Evolutionary conservation across 2,888 invertebrate genomes (phyloP), one percentile per base, ranked within the genome.

Genomic region (Lasius platythorax): DNA sequence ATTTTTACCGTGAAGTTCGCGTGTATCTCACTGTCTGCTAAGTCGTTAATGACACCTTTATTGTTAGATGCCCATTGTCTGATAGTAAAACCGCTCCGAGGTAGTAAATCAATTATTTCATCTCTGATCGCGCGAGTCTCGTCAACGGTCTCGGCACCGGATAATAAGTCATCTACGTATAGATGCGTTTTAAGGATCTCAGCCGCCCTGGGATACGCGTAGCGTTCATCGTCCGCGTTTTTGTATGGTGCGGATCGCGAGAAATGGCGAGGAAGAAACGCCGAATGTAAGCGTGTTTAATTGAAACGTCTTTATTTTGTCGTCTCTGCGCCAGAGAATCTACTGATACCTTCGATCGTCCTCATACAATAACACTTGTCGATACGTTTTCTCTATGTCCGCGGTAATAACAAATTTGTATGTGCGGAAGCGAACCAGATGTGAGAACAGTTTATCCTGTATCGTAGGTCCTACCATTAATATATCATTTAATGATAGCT

Each of bases 1-100:
- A 53, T 53, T 11, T 23, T 43, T 4, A 67, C 15, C n/a, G 2
- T 30, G 18, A 66, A 37, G 11, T 67, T 66, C 1, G 61, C 30
- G n/a, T 76, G 66, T 23, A 61, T 9, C 3, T 6, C n/a, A 1
- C 46, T 43, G 0, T 46, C 33, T 1, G 73, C 9, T 15, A 84
- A 15, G 6, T 79, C 46, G 1, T 67, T 50, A 11, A 73, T 28
- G 0, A 43, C 9, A 0, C 56, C 4, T 2, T 61, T 12, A 6
- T 84, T 9, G n/a, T 84, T 84, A 1, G 84, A 50, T 4, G 84
- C 75, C 70, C 84, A 84, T 63, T 84, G 74, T 9, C 75, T 15
- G 0, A 82, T 79, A n/a, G 46, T 15, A 18, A 85, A 75, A 6
- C 85, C 82, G 0, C 81, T 75, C 9, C 46, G 28, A 11, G 67